A percentile compares a stretch with the other conserved stretches of the same genome.
These are phyloP conservation scores for Narcine bancroftii DNA, from an alignment of 2,113 vertebrate species.

Conservation along the genomic window DNA sequence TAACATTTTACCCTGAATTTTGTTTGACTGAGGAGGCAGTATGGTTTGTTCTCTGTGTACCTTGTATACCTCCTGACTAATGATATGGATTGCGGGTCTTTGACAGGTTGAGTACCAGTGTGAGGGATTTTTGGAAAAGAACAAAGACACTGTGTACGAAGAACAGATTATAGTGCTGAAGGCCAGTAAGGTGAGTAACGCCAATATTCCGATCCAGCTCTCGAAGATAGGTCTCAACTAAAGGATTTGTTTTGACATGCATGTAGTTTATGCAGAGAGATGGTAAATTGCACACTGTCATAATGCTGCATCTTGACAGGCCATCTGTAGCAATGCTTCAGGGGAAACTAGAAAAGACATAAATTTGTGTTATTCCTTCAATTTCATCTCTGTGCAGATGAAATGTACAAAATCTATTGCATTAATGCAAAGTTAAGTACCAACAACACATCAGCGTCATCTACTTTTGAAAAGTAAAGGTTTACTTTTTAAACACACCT, in stretches of 20 bases:
- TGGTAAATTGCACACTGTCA: background rate
- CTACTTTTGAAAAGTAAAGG: background rate
- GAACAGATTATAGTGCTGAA: slow-evolving; percentile 94
- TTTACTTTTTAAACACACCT: background rate
- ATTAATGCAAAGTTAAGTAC: background rate
- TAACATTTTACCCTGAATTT: background rate
- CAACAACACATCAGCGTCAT: too few species aligned
- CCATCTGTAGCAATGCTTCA: background rate
- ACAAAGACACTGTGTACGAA: slow-evolving; percentile 96
- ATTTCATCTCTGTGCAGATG: background rate
- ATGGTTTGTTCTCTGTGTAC: too few species aligned
- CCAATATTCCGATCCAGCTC: background rate
- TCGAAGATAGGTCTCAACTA: too few species aligned
- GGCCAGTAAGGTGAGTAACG: slow-evolving; percentile 81
- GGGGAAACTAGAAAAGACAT: background rate
- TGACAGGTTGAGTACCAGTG: slow-evolving; percentile 93
- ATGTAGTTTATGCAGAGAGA: background rate
- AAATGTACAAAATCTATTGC: background rate
- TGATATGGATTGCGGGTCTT: background rate
- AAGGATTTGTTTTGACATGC: too few species aligned
- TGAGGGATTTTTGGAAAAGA: slow-evolving; percentile 95
- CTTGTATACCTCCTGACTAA: background rate
- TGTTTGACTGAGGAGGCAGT: background rate
- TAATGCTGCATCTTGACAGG: background rate
- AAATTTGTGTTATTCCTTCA: too few species aligned